phyloP scores from a whole-genome alignment of 2,113 vertebrate genomes.

The Labeo catla region DNA sequence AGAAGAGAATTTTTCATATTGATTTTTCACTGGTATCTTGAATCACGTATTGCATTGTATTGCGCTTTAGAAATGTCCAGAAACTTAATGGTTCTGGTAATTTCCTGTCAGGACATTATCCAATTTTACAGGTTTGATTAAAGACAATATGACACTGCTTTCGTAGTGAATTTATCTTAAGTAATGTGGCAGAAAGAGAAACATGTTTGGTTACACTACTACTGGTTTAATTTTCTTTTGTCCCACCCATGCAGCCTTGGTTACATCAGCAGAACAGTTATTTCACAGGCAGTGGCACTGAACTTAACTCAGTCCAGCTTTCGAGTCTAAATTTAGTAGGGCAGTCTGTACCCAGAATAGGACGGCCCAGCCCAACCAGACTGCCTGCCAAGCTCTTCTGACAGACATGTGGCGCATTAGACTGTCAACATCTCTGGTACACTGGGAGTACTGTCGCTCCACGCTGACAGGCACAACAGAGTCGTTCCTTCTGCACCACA shows the following conservation, averaged over 20 bases:
- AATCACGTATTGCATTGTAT: not conserved
- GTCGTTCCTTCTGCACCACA: slow-evolving; percentile 20
- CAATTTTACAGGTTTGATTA: not conserved
- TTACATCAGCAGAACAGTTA: slow-evolving; percentile 15
- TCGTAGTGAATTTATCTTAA: not conserved
- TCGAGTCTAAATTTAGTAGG: slow-evolving; percentile 61
- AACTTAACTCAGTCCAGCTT: slow-evolving; percentile 51
- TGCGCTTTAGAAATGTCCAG: not conserved
- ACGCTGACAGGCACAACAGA: slow-evolving; percentile 35
- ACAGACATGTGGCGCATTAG: slow-evolving; percentile 34
- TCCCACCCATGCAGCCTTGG: not conserved
- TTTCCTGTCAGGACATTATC: not conserved
- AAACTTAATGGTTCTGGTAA: not conserved
- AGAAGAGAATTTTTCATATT: not conserved
- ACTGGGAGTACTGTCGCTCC: slow-evolving; percentile 7
- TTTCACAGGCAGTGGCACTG: slow-evolving; percentile 33
- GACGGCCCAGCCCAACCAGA: slow-evolving; percentile 9
- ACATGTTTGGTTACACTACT: not conserved
- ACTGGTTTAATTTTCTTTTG: not conserved
- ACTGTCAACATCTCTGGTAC: slow-evolving; percentile 21
- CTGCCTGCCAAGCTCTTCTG: slow-evolving; percentile 19
- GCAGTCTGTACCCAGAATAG: slow-evolving; percentile 56
- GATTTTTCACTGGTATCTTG: not conserved
- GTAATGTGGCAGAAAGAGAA: not conserved
- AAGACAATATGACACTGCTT: not conserved